Conservation (phyloP, 2,888 invertebrate species). For the Drosophila acutilabella region DNA sequence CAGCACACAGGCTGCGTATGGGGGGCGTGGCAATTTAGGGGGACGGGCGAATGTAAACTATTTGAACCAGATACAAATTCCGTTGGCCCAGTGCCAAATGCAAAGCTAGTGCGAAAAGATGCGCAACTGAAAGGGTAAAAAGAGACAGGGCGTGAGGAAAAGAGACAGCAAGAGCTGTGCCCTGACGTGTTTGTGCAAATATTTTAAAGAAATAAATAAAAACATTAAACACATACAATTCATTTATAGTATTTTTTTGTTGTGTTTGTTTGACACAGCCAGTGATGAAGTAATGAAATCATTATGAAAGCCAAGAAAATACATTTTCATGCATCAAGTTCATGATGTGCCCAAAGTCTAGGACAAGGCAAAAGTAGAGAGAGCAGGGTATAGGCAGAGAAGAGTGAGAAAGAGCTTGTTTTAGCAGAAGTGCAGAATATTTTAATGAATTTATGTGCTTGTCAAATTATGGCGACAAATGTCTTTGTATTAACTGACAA, state of each 20-base stretch:
- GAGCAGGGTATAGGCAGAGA: not conserved
- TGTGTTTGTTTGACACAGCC: constrained; percentile 56
- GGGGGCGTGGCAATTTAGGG: constrained; percentile 26
- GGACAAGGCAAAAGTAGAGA: constrained; percentile 2
- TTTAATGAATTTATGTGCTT: constrained; percentile 66
- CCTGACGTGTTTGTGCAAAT: constrained; percentile 74
- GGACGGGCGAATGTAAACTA: constrained; percentile 47
- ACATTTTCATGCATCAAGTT: constrained; percentile 74
- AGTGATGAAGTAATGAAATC: constrained; percentile 74
- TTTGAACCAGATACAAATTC: constrained; percentile 75
- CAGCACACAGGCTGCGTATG: constrained; percentile 14
- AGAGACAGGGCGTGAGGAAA: not conserved
- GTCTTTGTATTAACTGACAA: constrained; percentile 57
- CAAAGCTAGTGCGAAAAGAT: constrained; percentile 46
- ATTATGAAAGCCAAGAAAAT: constrained; percentile 56
- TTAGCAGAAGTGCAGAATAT: constrained; percentile 24
- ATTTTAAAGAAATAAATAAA: constrained; percentile 62
- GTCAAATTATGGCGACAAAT: constrained; percentile 70
- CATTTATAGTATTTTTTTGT: constrained; percentile 18
- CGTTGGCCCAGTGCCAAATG: constrained; percentile 56
- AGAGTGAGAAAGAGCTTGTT: not conserved
- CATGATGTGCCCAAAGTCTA: constrained; percentile 45
- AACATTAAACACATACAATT: constrained; percentile 39
- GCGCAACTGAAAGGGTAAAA: constrained; percentile 13
- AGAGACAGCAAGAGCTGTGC: constrained; percentile 12